A percentile compares a stretch with the other conserved stretches of the same genome.
These are phyloP conservation scores for Rhogogaster chlorosoma DNA, from an alignment of 2,888 invertebrate species.

Conservation along the genomic window DNA sequence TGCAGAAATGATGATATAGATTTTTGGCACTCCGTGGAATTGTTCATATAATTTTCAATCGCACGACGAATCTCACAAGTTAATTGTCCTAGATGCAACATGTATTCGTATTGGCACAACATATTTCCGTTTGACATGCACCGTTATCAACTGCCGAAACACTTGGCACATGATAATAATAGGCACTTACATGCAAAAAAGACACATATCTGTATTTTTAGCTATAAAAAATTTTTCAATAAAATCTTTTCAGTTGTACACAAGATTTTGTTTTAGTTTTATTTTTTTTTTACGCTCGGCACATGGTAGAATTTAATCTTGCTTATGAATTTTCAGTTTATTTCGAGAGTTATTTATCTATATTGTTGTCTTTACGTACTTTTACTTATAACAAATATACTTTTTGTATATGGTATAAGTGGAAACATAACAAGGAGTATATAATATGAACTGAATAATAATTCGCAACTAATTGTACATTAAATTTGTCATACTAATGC, in stretches of 20 bases:
- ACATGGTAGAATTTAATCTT: constrained; percentile 40
- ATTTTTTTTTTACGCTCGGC: constrained; percentile 74
- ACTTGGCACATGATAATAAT: constrained; percentile 42
- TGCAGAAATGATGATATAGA: constrained; percentile 28
- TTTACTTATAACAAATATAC: neutral
- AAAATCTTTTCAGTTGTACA: constrained; percentile 76
- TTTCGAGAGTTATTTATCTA: constrained; percentile 29
- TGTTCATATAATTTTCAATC: constrained; percentile 12
- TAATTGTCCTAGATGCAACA: constrained; percentile 38
- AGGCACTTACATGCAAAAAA: constrained; percentile 49
- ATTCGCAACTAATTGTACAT: neutral
- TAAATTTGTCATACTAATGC: neutral
- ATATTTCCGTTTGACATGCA: constrained; percentile 44
- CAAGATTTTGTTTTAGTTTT: constrained; percentile 69
- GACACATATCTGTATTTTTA: constrained; percentile 74
- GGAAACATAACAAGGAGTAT: neutral
- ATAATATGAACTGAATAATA: neutral
- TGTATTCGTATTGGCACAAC: constrained; percentile 40
- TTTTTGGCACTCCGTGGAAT: neutral
- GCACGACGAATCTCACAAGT: constrained; percentile 20
- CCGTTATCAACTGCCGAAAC: constrained; percentile 37
- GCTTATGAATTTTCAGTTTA: constrained; percentile 2
- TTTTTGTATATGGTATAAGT: neutral
- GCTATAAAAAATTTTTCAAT: constrained; percentile 74
- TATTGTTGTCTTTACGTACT: neutral